phyloP scores from a whole-genome alignment of 2,113 vertebrate genomes.

The Tetrax tetrax region DNA sequence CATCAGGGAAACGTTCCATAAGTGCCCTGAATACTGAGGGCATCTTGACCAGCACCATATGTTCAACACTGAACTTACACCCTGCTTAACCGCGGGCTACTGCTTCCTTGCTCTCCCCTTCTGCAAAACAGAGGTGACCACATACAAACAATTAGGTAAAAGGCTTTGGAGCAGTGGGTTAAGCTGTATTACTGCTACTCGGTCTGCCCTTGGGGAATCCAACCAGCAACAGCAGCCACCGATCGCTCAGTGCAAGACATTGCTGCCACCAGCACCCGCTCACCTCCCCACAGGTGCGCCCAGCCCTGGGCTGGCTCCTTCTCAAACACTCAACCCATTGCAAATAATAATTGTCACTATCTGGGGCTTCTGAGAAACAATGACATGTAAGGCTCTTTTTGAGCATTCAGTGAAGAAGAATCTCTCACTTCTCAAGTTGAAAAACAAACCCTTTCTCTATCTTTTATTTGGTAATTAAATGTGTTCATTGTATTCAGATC shows the following conservation, averaged over 20 bases:
- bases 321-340: not conserved
- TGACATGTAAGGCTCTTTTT: not conserved
- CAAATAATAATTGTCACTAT: not conserved
- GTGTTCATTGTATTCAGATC: slow-evolving; percentile 22
- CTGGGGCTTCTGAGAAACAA: not conserved
- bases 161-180: not conserved
- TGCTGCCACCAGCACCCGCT: rapidly evolving
- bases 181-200: not conserved
- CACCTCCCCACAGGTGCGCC: not conserved
- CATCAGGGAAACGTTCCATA: rapidly evolving
- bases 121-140: not conserved
- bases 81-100: not conserved
- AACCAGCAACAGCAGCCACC: no score
- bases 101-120: not conserved
- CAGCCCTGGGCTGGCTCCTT: not conserved
- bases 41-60: not conserved
- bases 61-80: not conserved
- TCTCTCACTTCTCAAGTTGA: slow-evolving; percentile 11
- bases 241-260: not conserved
- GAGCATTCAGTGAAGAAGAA: not conserved
- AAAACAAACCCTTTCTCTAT: slow-evolving; percentile 26
- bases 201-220: not conserved
- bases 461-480: slow-evolving; percentile 48
- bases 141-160: not conserved
- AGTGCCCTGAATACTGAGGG: not conserved